Percentiles rank a stretch among this genome's conserved stretches.
These are phyloP conservation scores for Umimayanthus kanabou DNA, from an alignment of 92 coral and sea anemone species.

Conservation along the genomic window DNA sequence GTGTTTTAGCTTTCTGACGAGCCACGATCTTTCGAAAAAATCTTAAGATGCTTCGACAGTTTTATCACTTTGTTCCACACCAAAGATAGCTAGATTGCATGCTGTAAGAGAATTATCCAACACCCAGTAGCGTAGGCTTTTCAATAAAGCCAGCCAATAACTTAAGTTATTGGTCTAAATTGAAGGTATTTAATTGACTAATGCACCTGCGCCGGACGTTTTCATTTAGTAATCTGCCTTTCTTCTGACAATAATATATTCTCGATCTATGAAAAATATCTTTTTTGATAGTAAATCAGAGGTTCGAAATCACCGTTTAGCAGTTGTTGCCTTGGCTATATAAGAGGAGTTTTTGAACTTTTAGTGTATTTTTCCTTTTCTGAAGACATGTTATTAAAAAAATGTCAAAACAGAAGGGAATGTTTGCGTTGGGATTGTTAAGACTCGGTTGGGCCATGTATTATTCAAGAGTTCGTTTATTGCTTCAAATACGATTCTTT, in stretches of 20 bases:
- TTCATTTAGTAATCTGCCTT: not conserved
- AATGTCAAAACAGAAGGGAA: slow-evolving; percentile 13
- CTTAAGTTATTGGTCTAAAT: slow-evolving; percentile 33
- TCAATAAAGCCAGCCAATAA: slow-evolving; percentile 32
- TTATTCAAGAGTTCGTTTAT: slow-evolving; percentile 30
- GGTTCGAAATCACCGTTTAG: not conserved
- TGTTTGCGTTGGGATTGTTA: slow-evolving; percentile 27
- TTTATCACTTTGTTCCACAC: slow-evolving; percentile 15
- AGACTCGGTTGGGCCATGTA: slow-evolving; percentile 21
- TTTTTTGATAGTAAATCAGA: not conserved
- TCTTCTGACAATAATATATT: not conserved
- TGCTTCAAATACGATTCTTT: slow-evolving; percentile 39
- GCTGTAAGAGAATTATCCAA: slow-evolving; percentile 17
- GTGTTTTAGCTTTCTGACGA: not conserved
- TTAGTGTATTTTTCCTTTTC: not conserved
- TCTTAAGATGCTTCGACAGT: slow-evolving; percentile 3
- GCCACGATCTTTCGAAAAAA: slow-evolving; percentile 1
- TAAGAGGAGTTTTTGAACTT: not conserved
- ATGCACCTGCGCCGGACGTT: slow-evolving; percentile 25
- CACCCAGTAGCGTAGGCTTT: slow-evolving; percentile 35
- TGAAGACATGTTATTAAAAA: not conserved
- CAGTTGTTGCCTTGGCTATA: not conserved
- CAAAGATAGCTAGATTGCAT: slow-evolving; percentile 28
- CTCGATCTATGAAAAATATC: not conserved
- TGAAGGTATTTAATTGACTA: slow-evolving; percentile 18